Conservation (phyloP, 1,140 invertebrate genomes). For the Drosophila ananassae region DNA sequence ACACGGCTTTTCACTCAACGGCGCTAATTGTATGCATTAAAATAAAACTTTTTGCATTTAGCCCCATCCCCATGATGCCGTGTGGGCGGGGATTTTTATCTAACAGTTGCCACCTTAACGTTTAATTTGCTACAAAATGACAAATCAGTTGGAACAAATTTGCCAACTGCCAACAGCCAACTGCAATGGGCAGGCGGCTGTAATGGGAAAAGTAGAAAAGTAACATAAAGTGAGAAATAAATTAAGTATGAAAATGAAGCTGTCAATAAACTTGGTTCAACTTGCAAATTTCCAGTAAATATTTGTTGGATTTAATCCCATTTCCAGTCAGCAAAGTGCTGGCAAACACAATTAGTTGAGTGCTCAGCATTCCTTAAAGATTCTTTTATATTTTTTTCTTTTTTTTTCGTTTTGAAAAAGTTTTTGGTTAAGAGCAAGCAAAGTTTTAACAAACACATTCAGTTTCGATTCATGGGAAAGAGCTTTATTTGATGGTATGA, state of each 20-base stretch:
- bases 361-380: constrained; percentile 32
- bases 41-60: constrained; percentile 40
- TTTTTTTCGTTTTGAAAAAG: background rate
- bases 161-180: background rate
- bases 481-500: constrained; percentile 39
- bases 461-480: constrained; percentile 15
- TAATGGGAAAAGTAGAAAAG: constrained; percentile 6
- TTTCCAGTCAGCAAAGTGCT: constrained; percentile 39
- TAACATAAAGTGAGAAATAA: constrained; percentile 23
- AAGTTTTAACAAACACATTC: constrained; percentile 23
- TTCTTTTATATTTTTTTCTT: background rate
- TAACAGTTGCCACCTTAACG: constrained; percentile 30
- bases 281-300: constrained; percentile 38
- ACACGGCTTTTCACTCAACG: constrained; percentile 57
- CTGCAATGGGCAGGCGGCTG: background rate
- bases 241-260: constrained; percentile 35
- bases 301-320: constrained; percentile 41
- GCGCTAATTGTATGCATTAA: constrained; percentile 39
- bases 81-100: constrained; percentile 7
- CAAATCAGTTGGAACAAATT: constrained; percentile 35
- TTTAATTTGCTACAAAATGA: constrained; percentile 28
- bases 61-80: background rate
- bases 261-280: constrained; percentile 26
- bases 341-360: constrained; percentile 61
- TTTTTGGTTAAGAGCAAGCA: constrained; percentile 13